Evolutionary conservation across 2,888 invertebrate genomes (phyloP).

Genomic region (Masnerella sp.): DNA sequence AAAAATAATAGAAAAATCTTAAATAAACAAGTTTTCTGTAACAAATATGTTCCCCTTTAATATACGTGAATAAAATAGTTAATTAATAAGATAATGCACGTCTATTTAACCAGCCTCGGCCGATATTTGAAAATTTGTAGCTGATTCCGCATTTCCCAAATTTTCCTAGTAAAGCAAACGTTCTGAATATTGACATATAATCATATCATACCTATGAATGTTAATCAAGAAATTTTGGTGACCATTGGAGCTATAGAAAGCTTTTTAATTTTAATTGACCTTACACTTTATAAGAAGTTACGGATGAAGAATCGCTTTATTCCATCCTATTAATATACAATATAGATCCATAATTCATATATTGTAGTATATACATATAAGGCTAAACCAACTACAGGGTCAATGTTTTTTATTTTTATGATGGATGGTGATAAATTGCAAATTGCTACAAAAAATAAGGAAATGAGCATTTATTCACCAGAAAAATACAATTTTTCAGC

Average conservation of each 20-base stretch:
- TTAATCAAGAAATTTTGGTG: not conserved
- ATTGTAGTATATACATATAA: constrained; percentile 2
- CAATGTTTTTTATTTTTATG: constrained; percentile 13
- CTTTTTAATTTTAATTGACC: constrained; percentile 1
- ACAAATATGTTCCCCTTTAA: too few species aligned
- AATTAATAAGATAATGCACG: too few species aligned
- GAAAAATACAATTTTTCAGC: not conserved
- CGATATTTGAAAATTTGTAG: too few species aligned
- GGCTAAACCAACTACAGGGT: constrained; percentile 1
- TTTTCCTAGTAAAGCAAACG: too few species aligned
- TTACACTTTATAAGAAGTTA: not conserved
- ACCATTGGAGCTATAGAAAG: not conserved
- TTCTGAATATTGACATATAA: too few species aligned
- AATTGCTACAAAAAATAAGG: constrained; percentile 9
- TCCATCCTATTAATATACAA: not conserved
- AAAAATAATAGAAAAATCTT: too few species aligned
- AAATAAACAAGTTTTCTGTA: too few species aligned
- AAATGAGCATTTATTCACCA: constrained; percentile 2
- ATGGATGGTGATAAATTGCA: constrained; percentile 16
- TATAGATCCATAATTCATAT: constrained; percentile 6
- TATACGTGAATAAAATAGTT: too few species aligned
- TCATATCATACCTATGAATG: too few species aligned
- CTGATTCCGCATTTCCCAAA: too few species aligned
- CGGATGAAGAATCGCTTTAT: not conserved
- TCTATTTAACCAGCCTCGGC: too few species aligned